Evolutionary conservation across 2,113 vertebrate species (phyloP), one percentile per base, ranked within the genome.

Genomic region (Poeciliopsis prolifica): DNA sequence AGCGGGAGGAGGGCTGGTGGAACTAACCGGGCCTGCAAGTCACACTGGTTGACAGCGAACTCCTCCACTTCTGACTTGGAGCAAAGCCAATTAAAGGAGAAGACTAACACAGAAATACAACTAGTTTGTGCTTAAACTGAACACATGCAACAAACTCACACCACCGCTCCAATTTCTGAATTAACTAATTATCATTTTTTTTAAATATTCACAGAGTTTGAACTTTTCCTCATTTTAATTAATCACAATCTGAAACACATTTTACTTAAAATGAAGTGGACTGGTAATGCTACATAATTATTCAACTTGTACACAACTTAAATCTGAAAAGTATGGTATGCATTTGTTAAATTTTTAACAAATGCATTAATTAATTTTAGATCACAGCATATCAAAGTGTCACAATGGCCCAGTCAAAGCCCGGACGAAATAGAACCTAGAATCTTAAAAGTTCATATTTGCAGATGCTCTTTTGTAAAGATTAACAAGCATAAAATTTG

Each of bases 81-180:
- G 78, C 72, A 86, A 92, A 92, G 77, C 79, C 88, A 91, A 89
- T 92, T 88, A 90, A 87, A 88, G 72, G 79, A 77, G 54, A 30
- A 62, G 77, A 79, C 64, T 82, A 65, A 83, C 67, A 82, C 60
- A 83, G 75, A 72, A 87, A 83, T 78, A 79, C 79, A 81, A 92
- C 91, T 83, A 90, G 12, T 70, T 60, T 75, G 82, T 81, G 40
- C 77, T 89, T 79, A 81, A 78, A 63, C 80, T 62, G 24, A 78
- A 77, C 67, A 78, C 51, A 79, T 31, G 73, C 30, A 26, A 76
- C 58, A 35, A 12, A 22, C 37, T n/a, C 31, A n/a, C 33, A n/a
- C 64, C 51, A 58, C 51, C 11, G 9, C 22, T n/a, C 51, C 9
- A 58, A 58, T n/a, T 58, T 58, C 7, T 58, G n/a, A 3, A n/a